Evolutionary conservation across 1,140 invertebrate species (phyloP), one percentile per base, ranked within the genome.

Genomic region (Drosophila arawakana): DNA sequence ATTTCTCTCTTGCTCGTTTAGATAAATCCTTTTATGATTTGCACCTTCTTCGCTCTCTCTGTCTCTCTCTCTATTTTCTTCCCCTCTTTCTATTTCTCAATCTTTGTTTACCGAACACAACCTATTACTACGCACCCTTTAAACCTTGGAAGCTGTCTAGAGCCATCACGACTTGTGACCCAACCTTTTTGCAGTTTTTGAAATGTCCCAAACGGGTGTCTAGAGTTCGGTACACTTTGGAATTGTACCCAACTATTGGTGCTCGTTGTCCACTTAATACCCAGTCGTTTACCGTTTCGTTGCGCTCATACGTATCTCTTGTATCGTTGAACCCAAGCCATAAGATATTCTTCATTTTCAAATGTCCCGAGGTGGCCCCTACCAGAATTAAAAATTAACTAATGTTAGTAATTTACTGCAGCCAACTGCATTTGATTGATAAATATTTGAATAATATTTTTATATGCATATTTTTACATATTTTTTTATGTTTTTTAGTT

Each of bases 341-440:
- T 52, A 37, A 18, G 43, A 60, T 5, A 3, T 74, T 85, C 63
- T 85, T 72, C 74, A 60, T 69, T 62, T 71, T 69, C 60, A 65
- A 75, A 63, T 52, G 52, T 78, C 81, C 69, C 70, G 47, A 47
- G 72, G 61, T 85, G 73, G 73, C 80, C 34, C 62, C 54, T 9
- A 21, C 37, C 35, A 39, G 57, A 35, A 13, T 41, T 71, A 58
- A 57, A 54, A 62, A 73, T 75, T 25, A 85, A 86, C 74, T 86
- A 85, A 86, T 84, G 74, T 78, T 85, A 71, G 81, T 70, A 66
- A 85, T 81, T 85, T 85, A 81, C 78, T 81, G 82, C 81, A 72
- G 66, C 69, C 61, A 55, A 59, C 50, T 41, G 44, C 59, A 65
- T 58, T 37, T 57, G 30, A 76, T 58, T 61, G 43, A 75, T 55